Base-by-base conservation (phyloP, 2,797 vertebrate genomes). In the Graptemys geographica region DNA sequence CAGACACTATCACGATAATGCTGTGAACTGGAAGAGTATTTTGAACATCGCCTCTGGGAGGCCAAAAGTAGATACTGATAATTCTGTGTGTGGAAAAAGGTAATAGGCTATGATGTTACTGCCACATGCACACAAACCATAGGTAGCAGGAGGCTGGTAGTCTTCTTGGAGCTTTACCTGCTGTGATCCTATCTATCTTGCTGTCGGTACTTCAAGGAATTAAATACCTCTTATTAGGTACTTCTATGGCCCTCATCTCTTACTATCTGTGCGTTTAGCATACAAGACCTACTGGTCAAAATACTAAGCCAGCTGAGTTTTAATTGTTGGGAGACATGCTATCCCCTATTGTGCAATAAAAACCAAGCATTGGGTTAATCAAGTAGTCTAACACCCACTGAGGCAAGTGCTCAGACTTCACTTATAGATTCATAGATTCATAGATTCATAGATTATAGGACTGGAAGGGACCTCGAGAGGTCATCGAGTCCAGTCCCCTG, bases 251-350 rank as follows among this genome's bases (percentile, higher is more conserved):
- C 3, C 9, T 10, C 52, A 47, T 31, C 19, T 79, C 31, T 25
- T 1, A 12, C 65, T n/a, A 49, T n/a, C 55, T 65, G 81, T n/a
- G 27, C 9, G 2, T 3, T 51, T 44, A 19, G 3, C 37, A 74
- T n/a, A 44, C 51, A 83, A 19, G 41, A 33, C 52, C 74, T 44
- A 47, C 37, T 65, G 72, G 11, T 44, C 41, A 74, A 74, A 74
- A 27, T 1, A 8, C 41, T 23, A 16, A 84, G 28, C 41, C 37
- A 41, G 23, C 37, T 27, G 23, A 74, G 47, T 33, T 62, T 49
- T 8, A 47, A 55, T 27, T 0, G 23, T 74, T 1, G 1, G 27
- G 7, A 27, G 7, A 5, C 2, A 0, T 2, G n/a, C 31, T 10
- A 37, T n/a, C n/a, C 16, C 69, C 44, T 74, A 12, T 12, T 74